Percentiles rank a stretch among this genome's conserved stretches.
These are phyloP conservation scores for Tursiops truncatus DNA, from an alignment of 2,113 vertebrate genomes.

Conservation along the genomic window DNA sequence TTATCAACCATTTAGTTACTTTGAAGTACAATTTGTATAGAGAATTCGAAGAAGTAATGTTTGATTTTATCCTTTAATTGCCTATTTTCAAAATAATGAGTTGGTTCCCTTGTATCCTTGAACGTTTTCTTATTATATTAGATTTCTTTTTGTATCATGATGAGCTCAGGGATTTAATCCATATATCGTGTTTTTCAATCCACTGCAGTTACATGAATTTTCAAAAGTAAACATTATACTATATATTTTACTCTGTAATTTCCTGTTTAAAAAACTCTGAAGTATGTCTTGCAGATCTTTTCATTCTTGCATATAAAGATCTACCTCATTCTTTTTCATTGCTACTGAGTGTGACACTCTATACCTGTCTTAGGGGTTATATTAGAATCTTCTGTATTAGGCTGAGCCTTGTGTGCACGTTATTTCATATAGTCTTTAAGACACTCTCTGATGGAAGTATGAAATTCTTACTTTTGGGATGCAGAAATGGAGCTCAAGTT, in stretches of 20 bases:
- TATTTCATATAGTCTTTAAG: background rate
- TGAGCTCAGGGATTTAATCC: background rate
- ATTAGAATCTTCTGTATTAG: background rate
- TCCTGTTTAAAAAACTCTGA: background rate
- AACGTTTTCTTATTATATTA: background rate
- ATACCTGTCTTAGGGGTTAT: background rate
- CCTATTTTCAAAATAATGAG: constrained; percentile 36
- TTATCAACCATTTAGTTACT: background rate
- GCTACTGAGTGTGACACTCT: background rate
- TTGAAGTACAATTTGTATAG: background rate
- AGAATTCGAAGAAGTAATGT: background rate
- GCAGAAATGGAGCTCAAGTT: background rate
- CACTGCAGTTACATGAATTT: background rate
- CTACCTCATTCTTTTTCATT: background rate
- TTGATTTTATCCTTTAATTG: background rate
- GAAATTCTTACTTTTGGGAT: constrained; percentile 7
- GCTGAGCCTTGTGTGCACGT: background rate
- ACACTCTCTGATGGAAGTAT: background rate
- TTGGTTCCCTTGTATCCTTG: background rate
- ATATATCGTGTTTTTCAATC: background rate
- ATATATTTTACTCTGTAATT: constrained; percentile 9
- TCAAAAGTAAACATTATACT: background rate
- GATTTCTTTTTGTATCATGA: background rate
- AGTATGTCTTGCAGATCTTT: background rate
- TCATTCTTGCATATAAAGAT: background rate